phyloP scores from a whole-genome alignment of 2,113 vertebrate genomes.

The Patagioenas fasciata region DNA sequence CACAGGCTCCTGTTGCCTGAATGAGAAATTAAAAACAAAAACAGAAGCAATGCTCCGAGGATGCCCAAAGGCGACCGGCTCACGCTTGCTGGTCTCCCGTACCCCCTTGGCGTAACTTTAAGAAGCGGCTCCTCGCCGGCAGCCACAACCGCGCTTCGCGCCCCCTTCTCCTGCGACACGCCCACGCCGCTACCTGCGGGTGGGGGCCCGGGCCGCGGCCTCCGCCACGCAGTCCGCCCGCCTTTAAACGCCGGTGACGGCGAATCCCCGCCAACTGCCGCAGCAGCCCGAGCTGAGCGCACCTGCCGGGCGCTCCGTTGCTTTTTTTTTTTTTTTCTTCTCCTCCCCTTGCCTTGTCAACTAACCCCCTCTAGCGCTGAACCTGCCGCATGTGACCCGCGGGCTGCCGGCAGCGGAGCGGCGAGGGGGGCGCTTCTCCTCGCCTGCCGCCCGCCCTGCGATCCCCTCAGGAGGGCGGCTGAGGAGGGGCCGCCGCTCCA shows the following conservation, averaged over 20 bases:
- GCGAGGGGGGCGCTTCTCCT: background rate
- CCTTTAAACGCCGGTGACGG: background rate
- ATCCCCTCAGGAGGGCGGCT: background rate
- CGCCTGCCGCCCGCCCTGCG: background rate
- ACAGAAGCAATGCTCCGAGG: accelerated
- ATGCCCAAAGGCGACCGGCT: background rate
- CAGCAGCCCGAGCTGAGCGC: background rate
- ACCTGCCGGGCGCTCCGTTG: background rate
- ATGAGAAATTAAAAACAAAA: background rate
- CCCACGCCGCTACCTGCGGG: background rate
- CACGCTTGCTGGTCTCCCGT: accelerated
- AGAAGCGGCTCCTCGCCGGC: background rate
- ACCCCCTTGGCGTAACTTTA: accelerated
- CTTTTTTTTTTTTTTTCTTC: too few species aligned
- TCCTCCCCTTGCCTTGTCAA: conserved; percentile 74
- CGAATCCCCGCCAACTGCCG: background rate
- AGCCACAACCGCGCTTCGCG: too few species aligned
- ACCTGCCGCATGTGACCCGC: conserved; percentile 47
- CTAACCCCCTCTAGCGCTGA: conserved; percentile 91
- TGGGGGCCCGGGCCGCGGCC: background rate
- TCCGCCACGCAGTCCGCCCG: background rate
- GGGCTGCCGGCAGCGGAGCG: background rate
- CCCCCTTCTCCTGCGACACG: accelerated
- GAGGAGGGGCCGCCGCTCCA: background rate
- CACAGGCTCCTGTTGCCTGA: background rate